A percentile compares a stretch with the other conserved stretches of the same genome.
Conservation (phyloP, 2,113 vertebrate species). For the Rhinopithecus roxellana region DNA sequence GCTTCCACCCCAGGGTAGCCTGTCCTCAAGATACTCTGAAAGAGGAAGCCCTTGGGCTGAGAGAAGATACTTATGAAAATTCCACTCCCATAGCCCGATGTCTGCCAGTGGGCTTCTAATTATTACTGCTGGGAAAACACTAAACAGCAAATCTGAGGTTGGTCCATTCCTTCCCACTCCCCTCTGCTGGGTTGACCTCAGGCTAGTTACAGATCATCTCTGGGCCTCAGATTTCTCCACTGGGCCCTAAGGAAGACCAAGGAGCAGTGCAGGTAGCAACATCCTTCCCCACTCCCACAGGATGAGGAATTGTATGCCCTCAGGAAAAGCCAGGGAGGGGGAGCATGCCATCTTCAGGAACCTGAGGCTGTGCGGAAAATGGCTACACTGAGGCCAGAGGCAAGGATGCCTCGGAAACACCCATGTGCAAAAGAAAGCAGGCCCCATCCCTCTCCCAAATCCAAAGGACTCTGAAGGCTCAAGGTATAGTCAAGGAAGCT, state of each 20-base stretch:
- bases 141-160: neutral
- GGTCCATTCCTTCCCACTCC: neutral
- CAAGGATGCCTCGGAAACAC: neutral
- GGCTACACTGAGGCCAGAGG: neutral
- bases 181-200: neutral
- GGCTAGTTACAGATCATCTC: neutral
- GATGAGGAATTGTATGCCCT: neutral
- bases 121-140: neutral
- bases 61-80: neutral
- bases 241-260: neutral
- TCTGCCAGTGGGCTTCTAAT: neutral
- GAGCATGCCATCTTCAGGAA: neutral
- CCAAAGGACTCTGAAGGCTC: neutral
- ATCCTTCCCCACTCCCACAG: neutral
- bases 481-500: neutral
- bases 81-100: neutral
- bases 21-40: neutral
- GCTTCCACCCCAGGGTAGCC: no score
- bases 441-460: neutral
- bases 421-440: neutral
- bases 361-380: neutral
- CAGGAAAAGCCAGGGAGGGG: neutral
- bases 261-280: neutral
- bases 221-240: neutral
- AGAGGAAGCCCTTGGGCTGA: neutral